These are phyloP conservation scores for Lanistes nyassanus DNA, from an alignment of 1,140 invertebrate species.

Conservation along the genomic window DNA sequence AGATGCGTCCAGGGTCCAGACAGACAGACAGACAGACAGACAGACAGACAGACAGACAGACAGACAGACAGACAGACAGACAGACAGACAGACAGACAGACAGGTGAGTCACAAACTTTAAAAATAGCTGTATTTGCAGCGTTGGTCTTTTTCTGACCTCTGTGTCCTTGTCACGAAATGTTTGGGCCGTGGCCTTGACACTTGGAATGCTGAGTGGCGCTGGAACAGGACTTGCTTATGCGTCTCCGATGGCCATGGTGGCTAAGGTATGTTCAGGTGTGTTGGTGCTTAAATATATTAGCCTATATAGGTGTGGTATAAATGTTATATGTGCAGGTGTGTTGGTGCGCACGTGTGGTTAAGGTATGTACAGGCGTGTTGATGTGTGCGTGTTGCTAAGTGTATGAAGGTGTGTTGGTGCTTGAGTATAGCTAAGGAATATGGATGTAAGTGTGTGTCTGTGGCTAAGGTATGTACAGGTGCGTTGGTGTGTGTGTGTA, in stretches of 20 bases:
- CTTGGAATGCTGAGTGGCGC: constrained; percentile 2
- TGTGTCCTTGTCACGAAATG: constrained; percentile 1
- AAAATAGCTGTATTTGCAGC: background rate
- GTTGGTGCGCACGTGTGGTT: background rate
- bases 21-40: too few relatives aligned
- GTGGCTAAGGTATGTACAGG: too few relatives aligned
- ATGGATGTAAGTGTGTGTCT: background rate
- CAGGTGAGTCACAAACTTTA: too few relatives aligned
- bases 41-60: too few relatives aligned
- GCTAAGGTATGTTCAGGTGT: background rate
- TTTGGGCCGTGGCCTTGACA: constrained; percentile 6
- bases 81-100: too few relatives aligned
- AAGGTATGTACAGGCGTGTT: too few relatives aligned
- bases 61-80: too few relatives aligned
- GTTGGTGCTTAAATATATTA: background rate
- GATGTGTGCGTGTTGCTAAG: background rate
- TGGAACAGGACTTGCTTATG: background rate
- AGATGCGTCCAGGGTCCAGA: too few relatives aligned
- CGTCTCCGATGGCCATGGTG: constrained; percentile 4
- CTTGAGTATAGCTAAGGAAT: background rate
- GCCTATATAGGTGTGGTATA: background rate
- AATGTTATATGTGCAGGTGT: background rate
- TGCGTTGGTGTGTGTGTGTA: too few relatives aligned
- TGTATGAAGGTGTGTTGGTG: background rate
- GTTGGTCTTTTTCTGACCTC: background rate